Evolutionary conservation across 2,797 vertebrate genomes (phyloP), one percentile per base, ranked within the genome.

Genomic region (Ispidina lecontei): DNA sequence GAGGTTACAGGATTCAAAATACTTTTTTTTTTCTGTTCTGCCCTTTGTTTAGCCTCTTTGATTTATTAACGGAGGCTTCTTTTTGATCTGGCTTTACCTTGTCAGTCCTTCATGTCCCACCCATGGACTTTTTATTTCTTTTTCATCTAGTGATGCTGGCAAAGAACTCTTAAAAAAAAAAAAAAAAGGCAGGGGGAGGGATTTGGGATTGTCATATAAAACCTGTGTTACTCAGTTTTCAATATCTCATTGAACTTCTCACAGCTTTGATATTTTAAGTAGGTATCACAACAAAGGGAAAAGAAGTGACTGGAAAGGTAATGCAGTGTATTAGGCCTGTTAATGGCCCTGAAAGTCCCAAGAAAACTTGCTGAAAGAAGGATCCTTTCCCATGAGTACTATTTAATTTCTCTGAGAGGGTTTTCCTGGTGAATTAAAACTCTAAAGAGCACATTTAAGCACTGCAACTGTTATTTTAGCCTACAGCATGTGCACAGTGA

Each of bases 241-340:
- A 98, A 98, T 98, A 98, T 98, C 97, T 98, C 98, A 98, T 98
- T 98, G 98, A 98, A 97, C 96, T 96, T 97, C 97, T 97, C 82
- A 60, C 84, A 37, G 98, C 98, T 99, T 99, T 99, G 98, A 99
- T 98, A 99, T 98, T 98, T 98, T 98, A 98, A 98, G 98, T 98
- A 98, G 98, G 98, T 97, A 97, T 98, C 96, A 97, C 97, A 98
- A 99, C 98, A 99, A 98, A 98, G 98, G 96, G 89, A 96, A 94
- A 96, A 98, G 97, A 96, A 98, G 96, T 97, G 98, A 97, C 96
- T 96, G 91, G 96, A 98, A 97, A 98, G 97, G 98, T 96, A 96
- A 97, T 90, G 97, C 97, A 95, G 96, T 95, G 94, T 95, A 95
- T 94, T 89, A 95, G 96, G 81, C 90, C 89, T 95, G 96, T 97